Conservation (phyloP, 2,113 vertebrate genomes). For the Nibea albiflora region DNA sequence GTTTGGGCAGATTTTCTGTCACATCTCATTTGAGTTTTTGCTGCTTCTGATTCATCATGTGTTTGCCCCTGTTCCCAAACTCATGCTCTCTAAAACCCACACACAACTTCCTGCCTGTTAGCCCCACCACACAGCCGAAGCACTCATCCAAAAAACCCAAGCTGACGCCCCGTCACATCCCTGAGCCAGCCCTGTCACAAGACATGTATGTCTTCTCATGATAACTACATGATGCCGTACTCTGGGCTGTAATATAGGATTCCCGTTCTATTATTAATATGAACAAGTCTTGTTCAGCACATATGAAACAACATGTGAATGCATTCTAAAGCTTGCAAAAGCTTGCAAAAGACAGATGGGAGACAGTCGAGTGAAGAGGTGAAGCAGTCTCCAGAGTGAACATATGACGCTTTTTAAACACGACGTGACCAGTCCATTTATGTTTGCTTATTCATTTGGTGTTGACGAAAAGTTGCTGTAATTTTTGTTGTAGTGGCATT, state of each 20-base stretch:
- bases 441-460: background rate
- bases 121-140: slow-evolving; percentile 34
- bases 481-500: background rate
- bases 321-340: slow-evolving; percentile 9
- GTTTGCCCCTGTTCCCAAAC: slow-evolving; percentile 14
- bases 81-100: slow-evolving; percentile 29
- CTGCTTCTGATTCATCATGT: slow-evolving; percentile 19
- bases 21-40: slow-evolving; percentile 35
- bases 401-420: slow-evolving; percentile 10
- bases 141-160: slow-evolving; percentile 63
- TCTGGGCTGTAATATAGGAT: slow-evolving; percentile 7
- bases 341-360: background rate
- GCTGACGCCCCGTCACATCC: slow-evolving; percentile 59
- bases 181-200: slow-evolving; percentile 59
- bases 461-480: background rate
- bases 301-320: slow-evolving; percentile 24
- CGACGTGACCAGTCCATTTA: background rate
- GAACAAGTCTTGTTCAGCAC: background rate
- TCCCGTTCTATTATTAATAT: slow-evolving; percentile 57
- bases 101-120: slow-evolving; percentile 28
- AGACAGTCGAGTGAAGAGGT: background rate
- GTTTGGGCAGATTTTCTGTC: slow-evolving; percentile 43
- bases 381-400: background rate
- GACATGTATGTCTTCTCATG: slow-evolving; percentile 37
- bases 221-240: slow-evolving; percentile 29